phyloP scores from a whole-genome alignment of 2,888 invertebrate species.

The Nebria salina region DNA sequence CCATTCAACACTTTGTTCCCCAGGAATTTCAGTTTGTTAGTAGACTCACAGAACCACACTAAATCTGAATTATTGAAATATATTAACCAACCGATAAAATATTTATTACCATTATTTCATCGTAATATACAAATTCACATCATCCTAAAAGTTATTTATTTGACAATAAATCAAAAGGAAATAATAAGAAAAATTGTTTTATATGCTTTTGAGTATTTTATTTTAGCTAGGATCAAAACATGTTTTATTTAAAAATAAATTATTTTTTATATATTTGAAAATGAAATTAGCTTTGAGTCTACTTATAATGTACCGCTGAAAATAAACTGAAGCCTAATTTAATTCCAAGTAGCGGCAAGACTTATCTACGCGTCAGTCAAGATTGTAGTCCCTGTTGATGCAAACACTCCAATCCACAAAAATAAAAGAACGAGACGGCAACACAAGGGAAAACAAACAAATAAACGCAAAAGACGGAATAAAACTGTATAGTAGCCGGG shows the following conservation, averaged over 20 bases:
- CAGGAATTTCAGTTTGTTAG: neutral
- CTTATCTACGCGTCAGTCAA: neutral
- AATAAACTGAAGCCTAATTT: neutral
- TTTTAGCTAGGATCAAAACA: no score
- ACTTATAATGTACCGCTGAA: neutral
- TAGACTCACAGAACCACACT: neutral
- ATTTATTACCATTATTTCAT: neutral
- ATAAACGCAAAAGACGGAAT: constrained; percentile 6
- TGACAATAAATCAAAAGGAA: no score
- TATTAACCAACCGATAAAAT: neutral
- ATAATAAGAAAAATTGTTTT: no score
- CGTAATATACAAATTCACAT: no score
- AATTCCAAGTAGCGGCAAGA: neutral
- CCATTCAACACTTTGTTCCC: neutral
- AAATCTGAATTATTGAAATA: neutral
- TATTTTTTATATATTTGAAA: neutral
- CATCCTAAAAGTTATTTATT: no score
- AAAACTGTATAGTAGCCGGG: neutral
- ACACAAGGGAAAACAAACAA: constrained; percentile 11
- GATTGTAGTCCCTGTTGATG: neutral
- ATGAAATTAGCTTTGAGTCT: neutral
- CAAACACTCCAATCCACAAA: neutral
- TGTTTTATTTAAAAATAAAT: neutral
- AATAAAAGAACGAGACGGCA: neutral
- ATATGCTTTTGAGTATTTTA: no score